phyloP scores from a whole-genome alignment of 2,888 invertebrate genomes.

The Incurvaria masculella region DNA sequence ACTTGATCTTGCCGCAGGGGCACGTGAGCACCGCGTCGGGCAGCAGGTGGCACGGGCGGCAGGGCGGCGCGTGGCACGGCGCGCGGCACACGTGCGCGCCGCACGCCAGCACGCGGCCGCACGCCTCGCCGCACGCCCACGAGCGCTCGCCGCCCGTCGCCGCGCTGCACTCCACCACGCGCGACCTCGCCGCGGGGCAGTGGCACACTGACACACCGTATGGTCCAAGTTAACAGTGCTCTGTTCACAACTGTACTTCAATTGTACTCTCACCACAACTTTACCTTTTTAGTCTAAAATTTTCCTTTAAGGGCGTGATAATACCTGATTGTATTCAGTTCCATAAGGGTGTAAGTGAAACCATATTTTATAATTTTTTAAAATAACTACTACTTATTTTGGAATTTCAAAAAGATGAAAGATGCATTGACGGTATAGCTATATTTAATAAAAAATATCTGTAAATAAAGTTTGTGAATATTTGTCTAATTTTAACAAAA shows the following conservation, averaged over 20 bases:
- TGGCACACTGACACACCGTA: slow-evolving; percentile 29
- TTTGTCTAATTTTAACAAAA: no score
- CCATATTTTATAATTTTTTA: no score
- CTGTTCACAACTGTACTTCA: background rate
- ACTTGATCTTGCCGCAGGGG: slow-evolving; percentile 40
- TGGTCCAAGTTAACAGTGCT: background rate
- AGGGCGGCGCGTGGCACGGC: slow-evolving; percentile 83
- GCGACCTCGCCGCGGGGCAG: slow-evolving; percentile 30
- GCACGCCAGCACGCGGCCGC: slow-evolving; percentile 80
- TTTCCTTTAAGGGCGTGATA: no score
- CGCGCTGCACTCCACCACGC: slow-evolving; percentile 30
- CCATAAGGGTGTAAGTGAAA: no score
- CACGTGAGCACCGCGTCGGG: slow-evolving; percentile 30
- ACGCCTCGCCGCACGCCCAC: slow-evolving; percentile 69
- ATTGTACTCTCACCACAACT: slow-evolving; percentile 1
- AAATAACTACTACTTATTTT: no score
- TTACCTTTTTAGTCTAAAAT: background rate
- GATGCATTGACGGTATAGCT: no score
- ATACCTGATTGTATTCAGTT: no score
- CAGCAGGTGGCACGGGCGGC: slow-evolving; percentile 62
- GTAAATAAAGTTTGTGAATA: no score
- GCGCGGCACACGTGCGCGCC: slow-evolving; percentile 86
- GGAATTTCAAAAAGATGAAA: no score
- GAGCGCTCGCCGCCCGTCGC: slow-evolving; percentile 17
- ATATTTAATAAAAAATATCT: no score